Evolutionary conservation across 2,888 invertebrate species (phyloP), one percentile per base, ranked within the genome.

Genomic region (Leucophenga montana): DNA sequence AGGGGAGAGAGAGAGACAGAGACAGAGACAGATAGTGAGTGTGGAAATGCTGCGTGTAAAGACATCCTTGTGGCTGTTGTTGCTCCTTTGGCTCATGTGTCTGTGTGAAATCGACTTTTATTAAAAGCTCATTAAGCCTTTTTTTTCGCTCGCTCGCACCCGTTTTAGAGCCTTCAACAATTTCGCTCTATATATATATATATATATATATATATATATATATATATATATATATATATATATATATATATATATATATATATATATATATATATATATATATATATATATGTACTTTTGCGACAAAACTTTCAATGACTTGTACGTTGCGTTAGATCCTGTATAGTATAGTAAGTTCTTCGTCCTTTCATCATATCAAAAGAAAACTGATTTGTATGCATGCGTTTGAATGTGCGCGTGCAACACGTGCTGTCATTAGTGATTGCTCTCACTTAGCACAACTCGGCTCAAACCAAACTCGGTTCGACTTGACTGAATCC

Each of bases 41-140:
- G 13, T 16, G 1, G 6, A 50, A 16, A 18, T 50, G 50, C 50
- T 64, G 27, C 46, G 56, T 14, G 62, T 46, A 14, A 18, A 14
- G n/a, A 11, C 14, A 9, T 64, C 56, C 31, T 33, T 66, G 59
- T 22, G 62, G 66, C 69, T 59, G 59, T 39, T 39, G 39, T 27
- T 27, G 3, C 4, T 27, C 27, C 39, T 39, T 3, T 39, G 39
- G 56, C 59, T 59, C 16, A 27, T 56, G 65, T 59, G 54, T 68
- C 64, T 73, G 71, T 70, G 71, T 73, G 71, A 71, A 76, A 46
- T 46, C 22, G 83, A 84, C 80, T 83, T 83, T 82, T 82, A 82
- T 84, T 83, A 82, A 82, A 84, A 84, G 80, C 82, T 82, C 80
- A 82, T 82, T 82, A 83, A 78, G 82, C 70, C 70, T 72, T 72